Evolutionary conservation across 2,113 vertebrate species (phyloP).

Genomic region (human (Homo sapiens)): GRCh38 chr18:75538501-75539000

Average conservation of each 20-base stretch:
- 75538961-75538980: too few relatives aligned
- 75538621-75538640: not conserved
- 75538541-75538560: not conserved
- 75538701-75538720: not conserved
- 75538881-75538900: not conserved
- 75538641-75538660: not conserved
- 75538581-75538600: not conserved
- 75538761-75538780: not conserved
- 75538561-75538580: not conserved
- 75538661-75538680: not conserved
- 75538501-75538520: not conserved
- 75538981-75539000: not conserved
- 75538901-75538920: not conserved
- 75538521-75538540: not conserved
- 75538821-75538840: too few relatives aligned
- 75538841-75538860: not conserved
- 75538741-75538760: not conserved
- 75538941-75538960: not conserved
- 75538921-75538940: too few relatives aligned
- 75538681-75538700: not conserved
- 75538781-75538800: not conserved
- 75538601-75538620: not conserved
- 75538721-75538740: not conserved
- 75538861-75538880: not conserved
- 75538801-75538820: not conserved